A percentile compares a stretch with the other conserved stretches of the same genome.
These are phyloP conservation scores for Synaphobranchus kaupii DNA, from an alignment of 2,797 vertebrate species.

Conservation along the genomic window DNA sequence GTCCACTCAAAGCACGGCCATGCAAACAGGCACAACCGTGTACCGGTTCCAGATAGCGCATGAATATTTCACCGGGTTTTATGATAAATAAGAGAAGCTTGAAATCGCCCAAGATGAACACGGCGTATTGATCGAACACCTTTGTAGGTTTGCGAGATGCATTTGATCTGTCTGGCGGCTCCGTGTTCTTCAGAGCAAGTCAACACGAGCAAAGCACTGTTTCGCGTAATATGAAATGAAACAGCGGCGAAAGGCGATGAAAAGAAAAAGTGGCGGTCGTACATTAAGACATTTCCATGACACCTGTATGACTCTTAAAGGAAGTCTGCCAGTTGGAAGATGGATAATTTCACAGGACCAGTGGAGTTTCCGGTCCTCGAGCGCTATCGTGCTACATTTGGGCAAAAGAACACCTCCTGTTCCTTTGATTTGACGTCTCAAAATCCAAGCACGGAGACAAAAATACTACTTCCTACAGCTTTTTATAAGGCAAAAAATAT, in stretches of 20 bases:
- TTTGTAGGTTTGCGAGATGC: background rate
- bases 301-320: constrained; percentile 67
- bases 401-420: background rate
- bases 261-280: constrained; percentile 56
- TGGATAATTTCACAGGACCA: background rate
- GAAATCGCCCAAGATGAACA: background rate
- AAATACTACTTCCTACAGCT: constrained; percentile 38
- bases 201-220: constrained; percentile 27
- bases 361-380: background rate
- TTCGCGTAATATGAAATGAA: constrained; percentile 45
- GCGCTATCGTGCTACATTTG: background rate
- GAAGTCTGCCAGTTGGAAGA: constrained; percentile 64
- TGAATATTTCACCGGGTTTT: constrained; percentile 10
- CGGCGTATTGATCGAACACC: background rate
- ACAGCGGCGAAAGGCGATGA: constrained; percentile 71
- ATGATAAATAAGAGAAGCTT: background rate
- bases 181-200: background rate
- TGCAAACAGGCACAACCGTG: constrained; percentile 18
- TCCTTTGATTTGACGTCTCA: background rate
- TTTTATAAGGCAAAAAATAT: constrained; percentile 54
- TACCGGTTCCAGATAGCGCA: background rate
- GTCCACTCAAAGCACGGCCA: constrained; percentile 15
- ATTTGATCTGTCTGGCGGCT: background rate
- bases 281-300: constrained; percentile 61
- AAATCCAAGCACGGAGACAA: background rate